Base-by-base conservation (phyloP, 2,113 vertebrate species). In the Prietella phreatophila region DNA sequence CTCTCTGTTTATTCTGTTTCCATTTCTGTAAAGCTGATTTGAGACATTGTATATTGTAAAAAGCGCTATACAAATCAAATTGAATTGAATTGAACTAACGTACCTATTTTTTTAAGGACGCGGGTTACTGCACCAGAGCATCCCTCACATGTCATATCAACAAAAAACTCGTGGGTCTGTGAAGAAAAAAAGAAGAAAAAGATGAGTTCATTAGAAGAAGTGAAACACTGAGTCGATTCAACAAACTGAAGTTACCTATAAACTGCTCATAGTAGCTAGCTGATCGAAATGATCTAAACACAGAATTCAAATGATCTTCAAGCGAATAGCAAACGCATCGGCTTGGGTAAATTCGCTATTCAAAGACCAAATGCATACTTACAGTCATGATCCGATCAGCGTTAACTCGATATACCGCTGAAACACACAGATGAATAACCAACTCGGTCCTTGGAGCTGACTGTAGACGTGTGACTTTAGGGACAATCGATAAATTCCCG, bases 141-240 rank as follows among this genome's bases (percentile, higher is more conserved):
- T 80, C 98, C 97, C 83, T 97, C 97, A 27, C 98, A 99, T 39
- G 97, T 98, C 98, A 99, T 99, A 79, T 96, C 97, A 88, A 99
- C 98, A 0, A 95, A 96, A 91, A 99, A 99, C 93, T 98, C 97
- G 94, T 98, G 96, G 85, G 96, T 99, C 98, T 99, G 96, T 90
- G 13, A 39, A 92, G 93, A 55, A 89, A 83, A 55, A 75, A 53
- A 67, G 1, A 39, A n/a, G n/a, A 7, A 56, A 76, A 75, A 20
- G 5, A 79, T 47, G 20, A 2, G 20, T 79, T 47, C 0, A 73
- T 36, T 36, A 30, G 11, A 67, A 55, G 27, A 50, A 1, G 3
- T 33, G 0, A 55, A 33, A 53, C 13, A 58, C 53, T 33, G 53
- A 81, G 17, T 20, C 53, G 53, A 80, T 25, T 25, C 20, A 76